A percentile compares a stretch with the other conserved stretches of the same genome.
These are phyloP conservation scores for Melanogrammus aeglefinus DNA, from an alignment of 2,797 vertebrate species.

Conservation along the genomic window DNA sequence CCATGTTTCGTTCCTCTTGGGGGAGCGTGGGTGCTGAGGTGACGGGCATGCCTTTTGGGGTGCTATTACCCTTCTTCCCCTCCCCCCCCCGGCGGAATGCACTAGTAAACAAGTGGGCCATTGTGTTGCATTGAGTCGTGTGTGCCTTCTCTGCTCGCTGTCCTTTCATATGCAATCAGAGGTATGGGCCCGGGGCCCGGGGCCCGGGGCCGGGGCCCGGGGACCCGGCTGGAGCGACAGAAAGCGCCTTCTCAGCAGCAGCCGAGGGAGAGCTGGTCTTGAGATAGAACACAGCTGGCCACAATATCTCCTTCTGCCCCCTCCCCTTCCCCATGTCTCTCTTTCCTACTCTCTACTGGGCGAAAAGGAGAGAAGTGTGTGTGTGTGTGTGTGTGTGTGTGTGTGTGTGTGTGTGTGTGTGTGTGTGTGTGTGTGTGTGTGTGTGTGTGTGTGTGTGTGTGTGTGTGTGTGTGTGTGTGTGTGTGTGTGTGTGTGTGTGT, in stretches of 20 bases:
- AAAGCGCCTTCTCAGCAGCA: slow-evolving; percentile 83
- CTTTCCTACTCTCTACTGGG: background rate
- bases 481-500: background rate
- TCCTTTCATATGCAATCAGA: slow-evolving; percentile 81
- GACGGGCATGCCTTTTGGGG: slow-evolving; percentile 74
- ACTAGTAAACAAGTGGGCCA: slow-evolving; percentile 87
- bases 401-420: too few relatives aligned
- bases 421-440: background rate
- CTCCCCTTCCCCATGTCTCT: background rate
- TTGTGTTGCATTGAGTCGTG: slow-evolving; percentile 75
- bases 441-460: background rate
- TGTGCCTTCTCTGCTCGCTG: slow-evolving; percentile 65
- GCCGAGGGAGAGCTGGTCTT: slow-evolving; percentile 65
- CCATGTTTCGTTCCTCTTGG: slow-evolving; percentile 40
- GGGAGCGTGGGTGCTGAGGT: slow-evolving; percentile 74
- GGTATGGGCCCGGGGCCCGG: slow-evolving; percentile 42
- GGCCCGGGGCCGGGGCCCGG: background rate
- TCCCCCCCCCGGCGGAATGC: slow-evolving; percentile 68
- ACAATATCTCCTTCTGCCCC: slow-evolving; percentile 36
- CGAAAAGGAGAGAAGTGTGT: too few relatives aligned
- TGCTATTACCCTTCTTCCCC: slow-evolving; percentile 69
- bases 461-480: slow-evolving; percentile 4
- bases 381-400: too few relatives aligned
- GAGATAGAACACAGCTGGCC: slow-evolving; percentile 59
- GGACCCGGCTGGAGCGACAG: slow-evolving; percentile 56